Evolutionary conservation across 2,888 invertebrate genomes (phyloP).

Genomic region (Scelioninae gen. 2): DNA sequence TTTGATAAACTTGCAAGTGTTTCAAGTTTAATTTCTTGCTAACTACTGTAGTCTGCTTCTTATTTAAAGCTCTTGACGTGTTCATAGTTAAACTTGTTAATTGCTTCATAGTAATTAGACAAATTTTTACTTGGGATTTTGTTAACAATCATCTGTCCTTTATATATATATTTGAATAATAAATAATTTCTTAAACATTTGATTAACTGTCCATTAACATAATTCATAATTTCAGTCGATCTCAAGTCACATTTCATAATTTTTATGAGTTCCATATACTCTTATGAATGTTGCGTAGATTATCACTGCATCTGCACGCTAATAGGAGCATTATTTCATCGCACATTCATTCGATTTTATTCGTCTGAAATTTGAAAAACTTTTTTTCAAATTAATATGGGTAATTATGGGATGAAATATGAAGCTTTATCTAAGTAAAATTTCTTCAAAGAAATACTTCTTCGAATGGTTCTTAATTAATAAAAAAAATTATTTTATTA

Average conservation of each 20-base stretch:
- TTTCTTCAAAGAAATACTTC: too few species aligned
- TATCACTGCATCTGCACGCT: slow-evolving; percentile 46
- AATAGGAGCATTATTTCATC: slow-evolving; percentile 33
- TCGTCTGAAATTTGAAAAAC: not conserved
- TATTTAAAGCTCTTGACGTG: not conserved
- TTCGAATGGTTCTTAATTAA: too few species aligned
- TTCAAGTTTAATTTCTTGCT: slow-evolving; percentile 11
- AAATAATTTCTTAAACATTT: slow-evolving; percentile 9
- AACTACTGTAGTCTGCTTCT: not conserved
- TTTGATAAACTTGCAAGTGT: slow-evolving; percentile 3
- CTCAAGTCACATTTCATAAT: slow-evolving; percentile 10
- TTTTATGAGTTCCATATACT: slow-evolving; percentile 25
- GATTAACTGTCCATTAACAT: slow-evolving; percentile 6
- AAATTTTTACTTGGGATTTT: slow-evolving; percentile 12
- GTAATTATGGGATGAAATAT: too few species aligned
- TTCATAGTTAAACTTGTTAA: slow-evolving; percentile 15
- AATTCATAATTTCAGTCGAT: slow-evolving; percentile 27
- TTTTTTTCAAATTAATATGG: too few species aligned
- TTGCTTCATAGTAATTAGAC: not conserved
- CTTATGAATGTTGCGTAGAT: slow-evolving; percentile 41
- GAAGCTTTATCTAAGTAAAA: too few species aligned
- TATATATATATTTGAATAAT: not conserved
- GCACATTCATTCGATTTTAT: not conserved
- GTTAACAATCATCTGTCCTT: slow-evolving; percentile 8
- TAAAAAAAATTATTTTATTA: too few species aligned